phyloP scores from a whole-genome alignment of 2,113 vertebrate genomes.

The Aphyosemion australe region DNA sequence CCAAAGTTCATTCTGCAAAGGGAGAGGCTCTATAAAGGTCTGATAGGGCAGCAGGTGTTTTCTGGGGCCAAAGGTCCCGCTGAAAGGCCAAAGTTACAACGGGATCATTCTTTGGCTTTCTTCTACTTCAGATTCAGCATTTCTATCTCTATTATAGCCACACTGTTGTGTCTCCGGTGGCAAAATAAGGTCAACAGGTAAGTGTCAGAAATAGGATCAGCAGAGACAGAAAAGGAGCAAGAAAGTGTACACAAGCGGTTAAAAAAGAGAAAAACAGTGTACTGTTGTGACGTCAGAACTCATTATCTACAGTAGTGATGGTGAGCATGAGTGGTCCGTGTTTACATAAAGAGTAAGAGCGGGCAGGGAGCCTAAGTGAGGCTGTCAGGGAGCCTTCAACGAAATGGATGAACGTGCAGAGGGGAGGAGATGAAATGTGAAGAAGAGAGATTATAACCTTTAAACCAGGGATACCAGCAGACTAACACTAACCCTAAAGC shows the following conservation, averaged over 20 bases:
- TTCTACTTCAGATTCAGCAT: conserved; percentile 19
- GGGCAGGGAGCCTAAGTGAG: conserved; percentile 13
- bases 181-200: conserved; percentile 11
- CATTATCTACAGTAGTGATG: conserved; percentile 19
- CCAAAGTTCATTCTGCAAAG: conserved; percentile 59
- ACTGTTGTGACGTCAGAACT: conserved; percentile 16
- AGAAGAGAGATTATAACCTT: conserved; percentile 2
- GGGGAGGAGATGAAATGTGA: neutral
- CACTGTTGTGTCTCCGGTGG: conserved; percentile 12
- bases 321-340: conserved; percentile 17
- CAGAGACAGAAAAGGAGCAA: neutral
- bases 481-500: too few species aligned
- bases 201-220: conserved; percentile 18
- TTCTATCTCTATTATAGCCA: conserved; percentile 28
- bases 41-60: conserved; percentile 42
- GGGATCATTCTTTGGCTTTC: conserved; percentile 18
- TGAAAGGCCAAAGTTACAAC: conserved; percentile 20
- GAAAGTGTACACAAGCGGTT: neutral
- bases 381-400: conserved; percentile 25
- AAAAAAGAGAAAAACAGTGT: conserved; percentile 13
- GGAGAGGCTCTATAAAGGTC: conserved; percentile 24
- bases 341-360: conserved; percentile 26
- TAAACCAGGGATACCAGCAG: neutral
- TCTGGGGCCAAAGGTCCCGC: neutral
- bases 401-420: conserved; percentile 20